A percentile compares a stretch with the other conserved stretches of the same genome.
Conservation (phyloP, 2,113 vertebrate species). For the Odobenus rosmarus region DNA sequence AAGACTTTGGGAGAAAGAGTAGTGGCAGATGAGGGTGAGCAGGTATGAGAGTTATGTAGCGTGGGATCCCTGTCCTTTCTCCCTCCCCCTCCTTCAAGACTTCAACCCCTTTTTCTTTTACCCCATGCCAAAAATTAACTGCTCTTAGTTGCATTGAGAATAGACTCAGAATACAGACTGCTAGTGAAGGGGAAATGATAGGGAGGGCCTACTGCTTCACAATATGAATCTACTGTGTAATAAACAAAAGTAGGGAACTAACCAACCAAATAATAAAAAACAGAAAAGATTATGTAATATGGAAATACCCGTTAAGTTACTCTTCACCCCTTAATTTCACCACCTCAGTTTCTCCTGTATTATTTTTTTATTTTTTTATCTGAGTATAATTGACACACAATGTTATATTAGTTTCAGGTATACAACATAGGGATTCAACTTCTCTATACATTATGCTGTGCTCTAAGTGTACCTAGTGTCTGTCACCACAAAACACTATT, state of each 20-base stretch:
- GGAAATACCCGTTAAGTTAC: background rate
- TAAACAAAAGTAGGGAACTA: conserved; percentile 29
- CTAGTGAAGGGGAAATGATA: background rate
- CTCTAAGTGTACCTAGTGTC: background rate
- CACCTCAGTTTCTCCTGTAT: background rate
- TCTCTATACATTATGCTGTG: background rate
- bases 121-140: background rate
- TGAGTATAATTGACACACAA: background rate
- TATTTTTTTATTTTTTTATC: background rate
- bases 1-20: background rate
- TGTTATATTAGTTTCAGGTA: background rate
- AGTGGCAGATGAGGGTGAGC: background rate
- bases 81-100: background rate
- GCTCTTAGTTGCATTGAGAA: background rate
- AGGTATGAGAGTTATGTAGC: background rate
- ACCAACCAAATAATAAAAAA: background rate
- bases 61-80: background rate
- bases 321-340: background rate
- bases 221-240: background rate
- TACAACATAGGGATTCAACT: background rate
- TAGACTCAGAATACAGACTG: background rate
- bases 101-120: background rate
- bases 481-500: background rate
- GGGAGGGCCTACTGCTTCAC: background rate
- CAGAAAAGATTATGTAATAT: background rate